These are phyloP conservation scores for Glomeris maerens DNA, from an alignment of 1,140 invertebrate genomes.

Conservation along the genomic window DNA sequence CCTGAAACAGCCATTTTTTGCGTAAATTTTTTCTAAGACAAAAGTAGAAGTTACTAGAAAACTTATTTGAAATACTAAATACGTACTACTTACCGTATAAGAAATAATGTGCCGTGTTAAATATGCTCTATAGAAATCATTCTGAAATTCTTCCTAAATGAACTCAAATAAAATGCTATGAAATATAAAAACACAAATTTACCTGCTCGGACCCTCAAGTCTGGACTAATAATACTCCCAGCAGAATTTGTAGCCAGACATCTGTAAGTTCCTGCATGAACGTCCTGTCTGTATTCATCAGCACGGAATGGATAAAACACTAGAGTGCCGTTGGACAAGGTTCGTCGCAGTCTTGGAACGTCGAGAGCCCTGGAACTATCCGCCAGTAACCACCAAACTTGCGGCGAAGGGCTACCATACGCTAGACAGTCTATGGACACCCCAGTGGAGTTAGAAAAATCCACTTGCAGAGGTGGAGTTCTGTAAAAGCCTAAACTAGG, in stretches of 20 bases:
- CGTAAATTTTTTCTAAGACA: too few relatives aligned
- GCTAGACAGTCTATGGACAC: slow-evolving; percentile 28
- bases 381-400: slow-evolving; percentile 27
- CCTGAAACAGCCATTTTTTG: too few relatives aligned
- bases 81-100: too few relatives aligned
- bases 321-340: slow-evolving; percentile 29
- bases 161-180: too few relatives aligned
- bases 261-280: slow-evolving; percentile 27
- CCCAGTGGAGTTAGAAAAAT: slow-evolving; percentile 30
- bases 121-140: too few relatives aligned
- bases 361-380: slow-evolving; percentile 26
- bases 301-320: slow-evolving; percentile 24
- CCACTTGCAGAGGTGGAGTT: slow-evolving; percentile 25
- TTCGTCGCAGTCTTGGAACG: slow-evolving; percentile 22
- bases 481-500: too few relatives aligned
- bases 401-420: slow-evolving; percentile 28
- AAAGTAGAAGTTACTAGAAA: too few relatives aligned
- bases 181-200: not conserved
- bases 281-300: slow-evolving; percentile 18
- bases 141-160: too few relatives aligned
- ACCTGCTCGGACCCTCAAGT: slow-evolving; percentile 25
- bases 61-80: too few relatives aligned
- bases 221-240: slow-evolving; percentile 27
- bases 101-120: too few relatives aligned
- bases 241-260: slow-evolving; percentile 28